Conservation (phyloP, 2,797 vertebrate species). For the Toxotes lorentzi region DNA sequence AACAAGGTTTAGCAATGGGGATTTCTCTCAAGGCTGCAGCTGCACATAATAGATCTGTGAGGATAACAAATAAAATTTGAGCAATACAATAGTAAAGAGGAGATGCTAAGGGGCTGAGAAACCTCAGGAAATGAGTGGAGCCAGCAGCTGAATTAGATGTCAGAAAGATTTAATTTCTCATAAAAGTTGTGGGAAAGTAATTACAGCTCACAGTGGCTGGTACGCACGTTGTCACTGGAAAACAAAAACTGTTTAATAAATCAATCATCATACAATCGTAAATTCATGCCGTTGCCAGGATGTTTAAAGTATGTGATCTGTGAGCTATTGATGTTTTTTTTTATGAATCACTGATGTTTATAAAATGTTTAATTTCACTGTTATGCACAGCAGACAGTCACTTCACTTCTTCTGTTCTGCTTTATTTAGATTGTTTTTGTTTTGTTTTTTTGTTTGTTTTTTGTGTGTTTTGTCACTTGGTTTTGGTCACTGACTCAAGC, state of each 20-base stretch:
- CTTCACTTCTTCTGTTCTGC: conserved; percentile 10
- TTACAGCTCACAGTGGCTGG: conserved; percentile 19
- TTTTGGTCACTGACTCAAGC: conserved; percentile 41
- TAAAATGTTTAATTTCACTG: conserved; percentile 31
- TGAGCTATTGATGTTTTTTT: conserved; percentile 11
- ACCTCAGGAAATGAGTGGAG: conserved; percentile 32
- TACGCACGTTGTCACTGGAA: background rate
- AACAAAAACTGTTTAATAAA: background rate
- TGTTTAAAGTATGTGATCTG: conserved; percentile 2
- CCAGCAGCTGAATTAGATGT: conserved; percentile 25
- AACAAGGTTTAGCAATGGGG: background rate
- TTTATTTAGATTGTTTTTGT: conserved; percentile 23
- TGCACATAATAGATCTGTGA: conserved; percentile 17
- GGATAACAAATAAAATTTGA: conserved; percentile 25
- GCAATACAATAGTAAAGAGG: conserved; percentile 12
- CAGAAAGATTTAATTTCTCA: conserved; percentile 35
- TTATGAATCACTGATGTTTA: background rate
- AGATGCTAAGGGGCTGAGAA: background rate
- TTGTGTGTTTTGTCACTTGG: conserved; percentile 6
- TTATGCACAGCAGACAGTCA: background rate
- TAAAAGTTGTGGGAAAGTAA: conserved; percentile 26
- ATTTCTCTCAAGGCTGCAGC: conserved; percentile 24
- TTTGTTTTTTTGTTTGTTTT: conserved; percentile 34
- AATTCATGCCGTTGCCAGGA: conserved; percentile 8
- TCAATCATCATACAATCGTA: conserved; percentile 10